Evolutionary conservation across 2,797 vertebrate genomes (phyloP).

Genomic region (Hemibagrus guttatus): DNA sequence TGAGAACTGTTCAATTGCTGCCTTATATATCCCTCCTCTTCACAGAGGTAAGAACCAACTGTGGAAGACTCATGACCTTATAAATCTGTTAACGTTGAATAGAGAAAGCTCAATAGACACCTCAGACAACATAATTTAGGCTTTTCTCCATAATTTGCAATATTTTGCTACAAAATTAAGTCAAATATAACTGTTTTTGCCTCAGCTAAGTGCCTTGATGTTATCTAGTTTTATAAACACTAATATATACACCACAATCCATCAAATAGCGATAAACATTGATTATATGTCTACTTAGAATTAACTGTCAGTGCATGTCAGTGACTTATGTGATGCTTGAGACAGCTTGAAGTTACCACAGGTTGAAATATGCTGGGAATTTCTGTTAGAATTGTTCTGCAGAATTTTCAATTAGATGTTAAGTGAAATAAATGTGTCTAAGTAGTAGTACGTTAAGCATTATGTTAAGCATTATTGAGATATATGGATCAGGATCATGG

Average conservation of each 20-base stretch:
- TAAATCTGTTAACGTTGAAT: neutral
- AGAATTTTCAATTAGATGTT: neutral
- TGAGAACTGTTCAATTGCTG: no score
- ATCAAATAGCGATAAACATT: neutral
- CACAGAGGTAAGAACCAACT: neutral
- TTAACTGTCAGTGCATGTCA: conserved; percentile 11
- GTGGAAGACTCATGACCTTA: neutral
- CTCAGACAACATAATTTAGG: neutral
- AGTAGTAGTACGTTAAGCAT: neutral
- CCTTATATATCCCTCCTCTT: no score
- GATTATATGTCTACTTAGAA: neutral
- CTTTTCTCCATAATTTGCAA: neutral
- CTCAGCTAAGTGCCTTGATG: neutral
- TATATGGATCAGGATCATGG: neutral
- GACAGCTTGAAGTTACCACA: neutral
- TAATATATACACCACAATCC: neutral
- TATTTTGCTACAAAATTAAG: neutral
- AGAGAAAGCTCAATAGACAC: neutral
- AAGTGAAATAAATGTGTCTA: conserved; percentile 2
- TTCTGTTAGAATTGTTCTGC: neutral
- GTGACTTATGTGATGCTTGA: neutral
- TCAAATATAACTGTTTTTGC: neutral
- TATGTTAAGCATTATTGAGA: neutral
- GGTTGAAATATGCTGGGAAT: neutral
- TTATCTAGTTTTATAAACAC: neutral